phyloP scores from a whole-genome alignment of 2,888 invertebrate species.

The Athetis lepigone region DNA sequence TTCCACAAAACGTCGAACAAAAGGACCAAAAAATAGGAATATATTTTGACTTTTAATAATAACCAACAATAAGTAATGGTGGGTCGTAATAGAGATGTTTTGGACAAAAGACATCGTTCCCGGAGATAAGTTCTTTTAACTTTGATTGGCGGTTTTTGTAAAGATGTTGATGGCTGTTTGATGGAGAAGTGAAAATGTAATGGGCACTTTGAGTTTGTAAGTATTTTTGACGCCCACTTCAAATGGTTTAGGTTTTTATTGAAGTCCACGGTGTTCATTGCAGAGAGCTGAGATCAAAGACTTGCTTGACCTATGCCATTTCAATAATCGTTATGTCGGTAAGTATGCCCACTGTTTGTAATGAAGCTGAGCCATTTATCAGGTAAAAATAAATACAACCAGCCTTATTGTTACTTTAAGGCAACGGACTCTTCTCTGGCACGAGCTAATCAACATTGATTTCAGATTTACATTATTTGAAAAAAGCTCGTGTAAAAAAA shows the following conservation, averaged over 20 bases:
- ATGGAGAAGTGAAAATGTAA: constrained; percentile 44
- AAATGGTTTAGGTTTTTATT: background rate
- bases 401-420: too few relatives aligned
- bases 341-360: too few relatives aligned
- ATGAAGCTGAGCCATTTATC: too few relatives aligned
- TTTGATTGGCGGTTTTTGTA: constrained; percentile 37
- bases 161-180: constrained; percentile 26
- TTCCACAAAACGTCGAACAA: constrained; percentile 37
- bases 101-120: constrained; percentile 40
- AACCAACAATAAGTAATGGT: constrained; percentile 42
- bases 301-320: too few relatives aligned
- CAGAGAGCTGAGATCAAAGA: too few relatives aligned
- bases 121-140: constrained; percentile 29
- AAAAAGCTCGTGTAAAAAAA: too few relatives aligned
- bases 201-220: constrained; percentile 19
- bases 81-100: constrained; percentile 27
- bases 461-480: too few relatives aligned
- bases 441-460: too few relatives aligned
- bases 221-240: constrained; percentile 12
- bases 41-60: constrained; percentile 52
- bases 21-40: constrained; percentile 37
- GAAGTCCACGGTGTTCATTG: too few relatives aligned
- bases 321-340: too few relatives aligned
- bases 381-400: too few relatives aligned
- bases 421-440: too few relatives aligned